These are phyloP conservation scores for Andrena camellia DNA, from an alignment of 2,888 invertebrate species.

Conservation along the genomic window DNA sequence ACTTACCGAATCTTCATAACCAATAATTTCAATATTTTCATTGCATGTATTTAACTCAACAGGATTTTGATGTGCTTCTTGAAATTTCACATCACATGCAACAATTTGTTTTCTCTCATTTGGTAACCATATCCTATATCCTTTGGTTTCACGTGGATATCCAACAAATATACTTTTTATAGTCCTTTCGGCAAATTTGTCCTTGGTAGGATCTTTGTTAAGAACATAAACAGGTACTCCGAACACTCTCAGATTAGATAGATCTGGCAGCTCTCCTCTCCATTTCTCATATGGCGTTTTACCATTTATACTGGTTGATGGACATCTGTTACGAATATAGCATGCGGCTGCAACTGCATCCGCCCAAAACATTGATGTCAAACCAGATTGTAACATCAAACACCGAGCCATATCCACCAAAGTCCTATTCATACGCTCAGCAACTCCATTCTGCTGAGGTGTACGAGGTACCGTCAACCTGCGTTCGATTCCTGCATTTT, in stretches of 20 bases:
- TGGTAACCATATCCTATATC: no score
- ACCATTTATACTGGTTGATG: not conserved
- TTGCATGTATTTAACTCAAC: not conserved
- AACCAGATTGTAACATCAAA: not conserved
- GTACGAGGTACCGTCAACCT: not conserved
- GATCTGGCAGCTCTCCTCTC: slow-evolving; percentile 1
- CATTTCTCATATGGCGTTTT: slow-evolving; percentile 31
- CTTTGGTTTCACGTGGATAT: no score
- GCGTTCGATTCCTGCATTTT: not conserved
- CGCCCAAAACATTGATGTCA: not conserved
- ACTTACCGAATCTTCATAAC: no score
- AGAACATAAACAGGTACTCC: slow-evolving; percentile 9
- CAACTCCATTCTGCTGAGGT: not conserved
- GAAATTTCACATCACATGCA: slow-evolving; percentile 16
- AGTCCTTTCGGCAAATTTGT: not conserved
- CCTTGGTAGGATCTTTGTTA: not conserved
- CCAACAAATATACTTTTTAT: no score
- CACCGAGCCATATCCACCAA: not conserved
- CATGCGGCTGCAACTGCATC: slow-evolving; percentile 1
- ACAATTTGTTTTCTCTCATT: not conserved
- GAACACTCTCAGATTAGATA: slow-evolving; percentile 20
- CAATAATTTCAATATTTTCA: no score
- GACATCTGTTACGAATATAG: slow-evolving; percentile 18
- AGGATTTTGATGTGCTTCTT: not conserved
- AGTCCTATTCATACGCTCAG: not conserved